phyloP scores from a whole-genome alignment of 2,113 vertebrate genomes.

The Bubo bubo region DNA sequence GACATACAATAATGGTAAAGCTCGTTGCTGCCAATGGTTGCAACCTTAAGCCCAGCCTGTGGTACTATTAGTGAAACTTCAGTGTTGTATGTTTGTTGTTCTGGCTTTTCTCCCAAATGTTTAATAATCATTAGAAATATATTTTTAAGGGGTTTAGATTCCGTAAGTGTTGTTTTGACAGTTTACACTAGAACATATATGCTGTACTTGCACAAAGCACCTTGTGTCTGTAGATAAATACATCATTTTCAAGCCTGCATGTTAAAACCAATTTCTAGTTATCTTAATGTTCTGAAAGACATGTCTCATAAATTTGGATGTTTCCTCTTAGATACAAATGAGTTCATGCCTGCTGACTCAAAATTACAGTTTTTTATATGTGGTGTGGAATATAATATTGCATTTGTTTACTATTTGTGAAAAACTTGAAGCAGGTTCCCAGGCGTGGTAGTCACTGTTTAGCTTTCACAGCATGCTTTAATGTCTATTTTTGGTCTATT shows the following conservation, averaged over 20 bases:
- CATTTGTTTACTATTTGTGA: constrained; percentile 34
- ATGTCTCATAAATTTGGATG: not conserved
- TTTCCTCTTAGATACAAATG: not conserved
- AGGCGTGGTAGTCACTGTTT: constrained; percentile 63
- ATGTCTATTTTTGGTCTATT: constrained; percentile 75
- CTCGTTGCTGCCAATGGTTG: not conserved
- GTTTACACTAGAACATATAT: not conserved
- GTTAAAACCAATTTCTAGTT: not conserved
- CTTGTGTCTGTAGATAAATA: not conserved
- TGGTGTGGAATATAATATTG: not conserved
- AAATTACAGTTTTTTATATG: not conserved
- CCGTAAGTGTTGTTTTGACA: not conserved
- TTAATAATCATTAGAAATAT: not conserved
- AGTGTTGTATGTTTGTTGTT: not conserved
- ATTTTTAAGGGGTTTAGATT: not conserved
- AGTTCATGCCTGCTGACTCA: not conserved
- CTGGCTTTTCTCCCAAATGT: not conserved
- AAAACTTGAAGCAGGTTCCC: constrained; percentile 57
- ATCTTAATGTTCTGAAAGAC: not conserved
- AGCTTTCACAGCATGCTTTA: constrained; percentile 68
- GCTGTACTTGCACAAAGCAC: not conserved
- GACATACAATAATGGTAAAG: not conserved
- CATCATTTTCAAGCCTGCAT: not conserved
- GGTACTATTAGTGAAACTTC: not conserved
- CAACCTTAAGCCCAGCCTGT: not conserved